Evolutionary conservation across 1,140 invertebrate genomes (phyloP).

Genomic region (Aphelenchoides fujianensis): DNA sequence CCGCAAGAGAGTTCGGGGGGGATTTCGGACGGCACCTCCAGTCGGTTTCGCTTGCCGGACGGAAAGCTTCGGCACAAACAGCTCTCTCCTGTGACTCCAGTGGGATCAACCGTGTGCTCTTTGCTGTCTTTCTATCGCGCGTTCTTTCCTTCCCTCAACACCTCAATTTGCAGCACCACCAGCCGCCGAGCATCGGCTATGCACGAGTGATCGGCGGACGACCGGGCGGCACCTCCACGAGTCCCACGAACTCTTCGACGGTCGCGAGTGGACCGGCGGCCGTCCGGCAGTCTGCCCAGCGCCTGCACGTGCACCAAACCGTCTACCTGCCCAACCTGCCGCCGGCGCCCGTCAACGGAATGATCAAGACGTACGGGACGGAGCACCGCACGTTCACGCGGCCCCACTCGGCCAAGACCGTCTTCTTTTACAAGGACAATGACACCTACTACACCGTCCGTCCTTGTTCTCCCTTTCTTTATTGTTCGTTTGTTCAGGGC

Average conservation of each 20-base stretch:
- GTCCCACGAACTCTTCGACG: neutral
- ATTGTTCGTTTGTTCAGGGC: conserved; percentile 46
- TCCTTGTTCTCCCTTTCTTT: conserved; percentile 7
- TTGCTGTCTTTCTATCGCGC: too few relatives aligned
- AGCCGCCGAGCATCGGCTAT: neutral
- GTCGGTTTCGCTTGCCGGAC: too few relatives aligned
- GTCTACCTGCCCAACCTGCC: conserved; percentile 24
- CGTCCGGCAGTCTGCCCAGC: conserved; percentile 1
- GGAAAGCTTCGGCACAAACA: too few relatives aligned
- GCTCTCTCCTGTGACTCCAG: too few relatives aligned
- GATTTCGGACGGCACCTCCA: too few relatives aligned
- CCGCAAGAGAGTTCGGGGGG: too few relatives aligned
- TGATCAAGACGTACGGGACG: conserved; percentile 51
- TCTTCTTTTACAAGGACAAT: conserved; percentile 61
- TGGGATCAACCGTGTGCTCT: too few relatives aligned
- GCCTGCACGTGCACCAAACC: neutral
- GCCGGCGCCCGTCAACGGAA: conserved; percentile 28
- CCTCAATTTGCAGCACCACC: neutral
- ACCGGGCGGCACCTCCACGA: conserved; percentile 4
- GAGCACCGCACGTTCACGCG: conserved; percentile 43
- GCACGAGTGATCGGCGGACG: conserved; percentile 1
- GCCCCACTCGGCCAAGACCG: conserved; percentile 59
- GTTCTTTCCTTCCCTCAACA: too few relatives aligned
- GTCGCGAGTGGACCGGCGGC: neutral
- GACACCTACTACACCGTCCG: conserved; percentile 60